Base-by-base conservation (phyloP, 1,140 invertebrate genomes). In the Saccostrea cuccullata region DNA sequence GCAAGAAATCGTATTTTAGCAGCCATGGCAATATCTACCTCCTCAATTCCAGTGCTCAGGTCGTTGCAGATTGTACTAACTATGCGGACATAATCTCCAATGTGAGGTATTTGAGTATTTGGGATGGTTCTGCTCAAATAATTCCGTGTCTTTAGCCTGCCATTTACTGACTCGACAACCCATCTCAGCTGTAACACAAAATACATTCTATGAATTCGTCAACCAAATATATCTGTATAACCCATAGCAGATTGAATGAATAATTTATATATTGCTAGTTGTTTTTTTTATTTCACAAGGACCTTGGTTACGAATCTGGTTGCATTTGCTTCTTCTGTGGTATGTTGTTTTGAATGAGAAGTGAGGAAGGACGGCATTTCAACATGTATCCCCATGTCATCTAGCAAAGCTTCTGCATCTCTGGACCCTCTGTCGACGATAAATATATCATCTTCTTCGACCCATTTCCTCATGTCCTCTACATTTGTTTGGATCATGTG, bases 21-120 rank as follows among this genome's bases (percentile, higher is more conserved):
- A 58, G 56, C 15, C 56, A 58, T 58, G 15, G 56, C 15, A 58
- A 17, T 89, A 5, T 73, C 70, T 73, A 2, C 56, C 56, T 58
- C 56, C 15, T 58, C 56, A 5, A 2, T 58, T 58, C 56, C 56
- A 13, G 56, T 58, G 56, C 56, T 58, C 11, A 70, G 9, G 23
- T 70, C 67, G 58, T 88, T 88, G 8, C 55, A 88, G 55, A 88
- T 86, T 20, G 73, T 73, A 67, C 56, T 64, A 11, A 86, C 84
- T 17, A 83, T 47, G 64, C 88, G 26, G 30, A 84, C 58, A 58
- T 87, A 55, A 17, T 87, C 86, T 82, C 86, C 86, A 17, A 82
- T 82, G 56, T 87, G 11, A 12, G 55, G 67, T 82, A 82, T 82
- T 15, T 82, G 70, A 9, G 9, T 30, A 82, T 55, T 82, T 12